Evolutionary conservation across 2,797 vertebrate species (phyloP), one percentile per base, ranked within the genome.

Genomic region (Acanthornis magna): DNA sequence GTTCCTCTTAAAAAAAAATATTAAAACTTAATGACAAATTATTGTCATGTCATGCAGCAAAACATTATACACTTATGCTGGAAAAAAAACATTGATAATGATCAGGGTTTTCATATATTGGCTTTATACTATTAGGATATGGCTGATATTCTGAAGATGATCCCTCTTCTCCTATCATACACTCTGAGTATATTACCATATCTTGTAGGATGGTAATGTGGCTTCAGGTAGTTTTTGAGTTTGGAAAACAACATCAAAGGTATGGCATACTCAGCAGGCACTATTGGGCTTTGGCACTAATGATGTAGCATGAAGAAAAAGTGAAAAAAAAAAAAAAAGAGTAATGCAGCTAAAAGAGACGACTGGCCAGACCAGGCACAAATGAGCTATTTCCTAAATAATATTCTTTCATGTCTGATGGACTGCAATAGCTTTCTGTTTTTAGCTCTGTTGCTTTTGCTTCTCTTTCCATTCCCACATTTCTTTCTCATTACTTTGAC

Each of bases 321-420:
- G 40, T 38, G 1, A 2, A 13, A 9, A 21, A 40, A 61, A 45
- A 25, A 48, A n/a, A 42, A 15, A 32, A 21, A 36, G 5, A 67
- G 34, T 15, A 76, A 74, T 4, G 10, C n/a, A 80, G 45, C 62
- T 83, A 73, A 72, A 93, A 78, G 40, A 62, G 70, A 71, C 0
- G 12, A 51, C 40, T 93, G 80, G 74, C 54, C 43, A 91, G 80
- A 91, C 62, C 43, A 79, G 74, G 74, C 88, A 91, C 1, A 4
- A 91, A 88, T 34, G 74, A 74, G 78, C 93, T 88, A 15, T 91
- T 96, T 96, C 79, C 76, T 92, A 95, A 87, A 87, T 90, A 95
- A 88, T 94, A 71, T 60, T 86, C 80, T 73, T 92, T 93, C 63
- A 88, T 65, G 74, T 79, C 83, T 82, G 90, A 90, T 50, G 57